These are phyloP conservation scores for Lasioglossum marginatum DNA, from an alignment of 2,888 invertebrate species.

Conservation along the genomic window DNA sequence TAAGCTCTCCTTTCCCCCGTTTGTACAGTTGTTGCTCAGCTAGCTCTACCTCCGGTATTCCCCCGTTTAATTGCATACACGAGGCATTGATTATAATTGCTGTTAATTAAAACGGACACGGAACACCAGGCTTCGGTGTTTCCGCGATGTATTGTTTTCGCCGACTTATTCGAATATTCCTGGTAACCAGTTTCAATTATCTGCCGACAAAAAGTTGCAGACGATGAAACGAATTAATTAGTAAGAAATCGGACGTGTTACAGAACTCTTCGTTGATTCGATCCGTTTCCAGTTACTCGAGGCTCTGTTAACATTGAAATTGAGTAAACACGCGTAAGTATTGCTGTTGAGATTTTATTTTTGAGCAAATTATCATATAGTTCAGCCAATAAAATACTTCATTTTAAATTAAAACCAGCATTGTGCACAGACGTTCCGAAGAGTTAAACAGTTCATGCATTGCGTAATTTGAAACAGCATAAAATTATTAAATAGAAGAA, in stretches of 20 bases:
- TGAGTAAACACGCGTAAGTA: neutral
- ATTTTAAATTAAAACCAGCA: too few relatives aligned
- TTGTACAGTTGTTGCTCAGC: neutral
- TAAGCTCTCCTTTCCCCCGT: neutral
- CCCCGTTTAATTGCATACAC: slow-evolving; percentile 9
- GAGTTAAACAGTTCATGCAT: too few relatives aligned
- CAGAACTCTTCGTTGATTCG: neutral
- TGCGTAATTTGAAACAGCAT: too few relatives aligned
- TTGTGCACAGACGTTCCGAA: too few relatives aligned
- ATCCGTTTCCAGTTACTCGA: neutral
- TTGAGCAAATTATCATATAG: neutral
- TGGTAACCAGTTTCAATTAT: neutral
- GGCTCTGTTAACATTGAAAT: neutral
- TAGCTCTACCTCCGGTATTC: neutral
- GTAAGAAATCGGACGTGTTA: neutral
- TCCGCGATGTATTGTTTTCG: neutral
- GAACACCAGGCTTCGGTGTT: neutral
- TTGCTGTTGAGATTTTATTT: neutral
- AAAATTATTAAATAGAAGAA: too few relatives aligned
- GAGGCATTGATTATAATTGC: slow-evolving; percentile 30
- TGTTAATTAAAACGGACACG: slow-evolving; percentile 27
- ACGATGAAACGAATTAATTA: neutral
- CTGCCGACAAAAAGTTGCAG: neutral
- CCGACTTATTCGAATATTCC: neutral
- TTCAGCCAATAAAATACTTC: too few relatives aligned